These are phyloP conservation scores for Eunapius fragilis DNA, from an alignment of 37 sponge, comb jelly and placozoan species.

Conservation along the genomic window DNA sequence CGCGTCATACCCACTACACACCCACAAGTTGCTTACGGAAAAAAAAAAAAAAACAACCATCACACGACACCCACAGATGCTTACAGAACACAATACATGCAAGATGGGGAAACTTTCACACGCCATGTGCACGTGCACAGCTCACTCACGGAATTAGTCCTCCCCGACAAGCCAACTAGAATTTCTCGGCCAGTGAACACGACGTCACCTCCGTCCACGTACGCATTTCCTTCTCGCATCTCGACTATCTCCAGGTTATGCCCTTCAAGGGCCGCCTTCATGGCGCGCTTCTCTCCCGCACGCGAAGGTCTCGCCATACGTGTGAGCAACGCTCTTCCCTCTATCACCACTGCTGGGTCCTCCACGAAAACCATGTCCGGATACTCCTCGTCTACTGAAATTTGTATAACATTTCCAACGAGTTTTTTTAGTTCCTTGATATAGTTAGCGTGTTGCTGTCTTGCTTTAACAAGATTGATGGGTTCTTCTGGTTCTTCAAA, in stretches of 20 bases:
- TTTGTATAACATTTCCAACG: conserved; percentile 32
- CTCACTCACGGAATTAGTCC: conserved; percentile 70
- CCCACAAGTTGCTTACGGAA: too few species aligned
- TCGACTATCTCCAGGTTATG: conserved; percentile 49
- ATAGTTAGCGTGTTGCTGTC: conserved; percentile 53
- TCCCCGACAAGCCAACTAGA: conserved; percentile 56
- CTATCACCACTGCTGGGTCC: conserved; percentile 62
- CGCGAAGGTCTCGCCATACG: conserved; percentile 35
- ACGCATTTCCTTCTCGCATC: conserved; percentile 37
- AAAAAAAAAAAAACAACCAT: too few species aligned
- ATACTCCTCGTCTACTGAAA: conserved; percentile 48
- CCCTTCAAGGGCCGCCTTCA: conserved; percentile 36
- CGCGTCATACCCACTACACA: too few species aligned
- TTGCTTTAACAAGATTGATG: conserved; percentile 64
- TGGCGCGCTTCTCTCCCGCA: conserved; percentile 31
- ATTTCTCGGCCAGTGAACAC: conserved; percentile 85
- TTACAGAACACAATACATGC: too few species aligned
- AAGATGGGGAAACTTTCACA: too few species aligned
- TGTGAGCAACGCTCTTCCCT: conserved; percentile 49
- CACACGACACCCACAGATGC: too few species aligned
- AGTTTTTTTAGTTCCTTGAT: conserved; percentile 42
- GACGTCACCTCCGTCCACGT: conserved; percentile 83
- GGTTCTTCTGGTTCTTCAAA: conserved; percentile 54
- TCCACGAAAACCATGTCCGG: conserved; percentile 82
- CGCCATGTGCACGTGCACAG: too few species aligned